Conservation (phyloP, 2,113 vertebrate genomes). For the Grammomys dolichurus region DNA sequence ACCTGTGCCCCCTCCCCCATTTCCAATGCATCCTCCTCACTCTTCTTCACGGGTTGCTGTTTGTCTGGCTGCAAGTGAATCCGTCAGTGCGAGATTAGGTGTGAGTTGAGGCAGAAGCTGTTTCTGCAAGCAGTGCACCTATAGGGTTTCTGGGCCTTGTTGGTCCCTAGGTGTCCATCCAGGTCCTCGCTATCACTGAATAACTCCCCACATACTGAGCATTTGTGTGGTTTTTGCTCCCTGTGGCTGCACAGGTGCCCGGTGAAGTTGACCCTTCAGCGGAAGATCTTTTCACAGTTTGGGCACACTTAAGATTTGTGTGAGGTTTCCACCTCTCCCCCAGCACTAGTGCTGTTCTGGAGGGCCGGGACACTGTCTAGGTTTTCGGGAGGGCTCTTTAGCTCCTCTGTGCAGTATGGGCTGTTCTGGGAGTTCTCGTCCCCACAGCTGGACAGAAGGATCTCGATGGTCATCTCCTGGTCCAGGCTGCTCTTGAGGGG, state of each 20-base stretch:
- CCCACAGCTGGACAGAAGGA: constrained; percentile 77
- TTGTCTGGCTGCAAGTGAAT: constrained; percentile 18
- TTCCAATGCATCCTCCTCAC: not conserved
- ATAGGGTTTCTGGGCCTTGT: constrained; percentile 76
- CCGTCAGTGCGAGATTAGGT: constrained; percentile 72
- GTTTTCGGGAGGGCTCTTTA: not conserved
- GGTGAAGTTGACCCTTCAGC: constrained; percentile 81
- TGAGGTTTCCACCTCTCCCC: not conserved
- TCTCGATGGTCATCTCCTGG: constrained; percentile 80
- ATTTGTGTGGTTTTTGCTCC: constrained; percentile 68
- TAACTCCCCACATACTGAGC: constrained; percentile 72
- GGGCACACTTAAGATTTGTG: constrained; percentile 76
- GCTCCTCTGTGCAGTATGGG: constrained; percentile 38
- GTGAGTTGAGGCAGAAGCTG: constrained; percentile 78
- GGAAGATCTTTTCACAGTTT: constrained; percentile 78
- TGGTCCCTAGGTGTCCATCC: constrained; percentile 74
- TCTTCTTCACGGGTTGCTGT: not conserved
- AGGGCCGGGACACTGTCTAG: not conserved
- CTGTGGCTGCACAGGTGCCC: constrained; percentile 78
- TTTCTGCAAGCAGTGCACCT: constrained; percentile 75
- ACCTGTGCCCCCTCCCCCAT: fast-evolving
- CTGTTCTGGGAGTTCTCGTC: constrained; percentile 75
- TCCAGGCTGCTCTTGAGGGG: constrained; percentile 4
- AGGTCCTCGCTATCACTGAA: constrained; percentile 78
- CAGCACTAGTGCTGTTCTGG: not conserved